Conservation (phyloP, 2,113 vertebrate genomes). For the Nycticryphes semicollaris region DNA sequence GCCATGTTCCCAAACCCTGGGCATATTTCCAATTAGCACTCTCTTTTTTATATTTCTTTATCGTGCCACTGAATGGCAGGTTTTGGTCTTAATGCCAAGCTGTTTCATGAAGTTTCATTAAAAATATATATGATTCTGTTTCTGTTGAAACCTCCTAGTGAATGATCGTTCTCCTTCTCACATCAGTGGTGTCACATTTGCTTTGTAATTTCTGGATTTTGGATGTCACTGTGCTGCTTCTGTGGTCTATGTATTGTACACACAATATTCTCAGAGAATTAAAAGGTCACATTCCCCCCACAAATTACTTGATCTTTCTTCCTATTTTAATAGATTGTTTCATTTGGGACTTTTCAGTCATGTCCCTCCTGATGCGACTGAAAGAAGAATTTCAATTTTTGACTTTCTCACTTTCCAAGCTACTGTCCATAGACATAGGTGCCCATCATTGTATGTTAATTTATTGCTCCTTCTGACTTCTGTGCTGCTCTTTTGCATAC, state of each 20-base stretch:
- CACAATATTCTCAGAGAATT: neutral
- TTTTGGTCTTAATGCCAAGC: slow-evolving; percentile 59
- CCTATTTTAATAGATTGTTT: neutral
- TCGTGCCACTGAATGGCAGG: slow-evolving; percentile 23
- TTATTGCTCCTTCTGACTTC: neutral
- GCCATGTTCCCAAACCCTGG: slow-evolving; percentile 1
- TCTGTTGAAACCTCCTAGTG: slow-evolving; percentile 7
- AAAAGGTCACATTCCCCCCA: neutral
- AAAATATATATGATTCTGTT: slow-evolving; percentile 38
- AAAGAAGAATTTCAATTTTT: neutral
- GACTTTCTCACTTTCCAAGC: neutral
- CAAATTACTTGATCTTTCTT: neutral
- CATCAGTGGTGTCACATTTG: neutral
- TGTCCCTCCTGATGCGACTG: neutral
- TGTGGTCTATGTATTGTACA: neutral
- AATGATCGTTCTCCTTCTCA: neutral
- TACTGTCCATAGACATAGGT: neutral
- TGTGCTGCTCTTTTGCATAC: neutral
- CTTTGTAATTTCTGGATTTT: neutral
- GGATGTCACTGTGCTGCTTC: neutral
- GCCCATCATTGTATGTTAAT: neutral
- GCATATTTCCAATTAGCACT: slow-evolving; percentile 47
- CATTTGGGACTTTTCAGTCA: neutral
- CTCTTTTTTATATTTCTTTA: slow-evolving; percentile 31
- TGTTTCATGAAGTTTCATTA: neutral